These are phyloP conservation scores for Gobio occitaniae DNA, from an alignment of 2,797 vertebrate species.

Conservation along the genomic window DNA sequence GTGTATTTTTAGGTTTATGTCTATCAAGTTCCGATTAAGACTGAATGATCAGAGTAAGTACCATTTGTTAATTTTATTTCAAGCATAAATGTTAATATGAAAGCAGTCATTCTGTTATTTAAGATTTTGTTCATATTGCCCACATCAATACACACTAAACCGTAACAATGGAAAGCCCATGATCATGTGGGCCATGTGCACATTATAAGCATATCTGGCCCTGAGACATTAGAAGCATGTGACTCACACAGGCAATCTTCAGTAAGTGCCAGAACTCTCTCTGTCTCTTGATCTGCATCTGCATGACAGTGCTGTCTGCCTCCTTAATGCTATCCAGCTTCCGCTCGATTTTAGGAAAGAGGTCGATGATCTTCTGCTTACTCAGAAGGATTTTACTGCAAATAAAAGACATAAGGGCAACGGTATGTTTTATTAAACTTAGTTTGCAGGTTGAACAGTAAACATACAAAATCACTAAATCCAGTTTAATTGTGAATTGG, in stretches of 20 bases:
- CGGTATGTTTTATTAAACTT: not conserved
- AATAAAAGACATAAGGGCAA: constrained; percentile 10
- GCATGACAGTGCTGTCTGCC: constrained; percentile 91
- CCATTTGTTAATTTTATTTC: not conserved
- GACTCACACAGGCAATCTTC: constrained; percentile 95
- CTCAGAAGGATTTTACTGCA: constrained; percentile 92
- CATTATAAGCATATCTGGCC: not conserved
- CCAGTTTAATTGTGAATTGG: not conserved
- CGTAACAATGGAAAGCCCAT: not conserved
- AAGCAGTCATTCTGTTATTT: not conserved
- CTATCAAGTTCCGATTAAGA: not conserved
- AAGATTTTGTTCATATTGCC: not conserved
- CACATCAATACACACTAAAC: not conserved
- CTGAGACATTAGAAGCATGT: constrained; percentile 10
- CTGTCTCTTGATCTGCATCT: constrained; percentile 96
- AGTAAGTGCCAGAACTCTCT: constrained; percentile 97
- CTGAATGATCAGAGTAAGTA: not conserved
- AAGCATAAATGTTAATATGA: not conserved
- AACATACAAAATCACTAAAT: not conserved
- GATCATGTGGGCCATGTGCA: not conserved
- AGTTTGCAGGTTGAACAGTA: not conserved
- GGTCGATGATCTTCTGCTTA: constrained; percentile 94
- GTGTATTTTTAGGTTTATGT: not conserved
- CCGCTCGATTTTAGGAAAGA: constrained; percentile 93
- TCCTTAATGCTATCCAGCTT: constrained; percentile 92